Evolutionary conservation across 2,888 invertebrate species (phyloP), one percentile per base, ranked within the genome.

Genomic region (Epinotia bilunana): DNA sequence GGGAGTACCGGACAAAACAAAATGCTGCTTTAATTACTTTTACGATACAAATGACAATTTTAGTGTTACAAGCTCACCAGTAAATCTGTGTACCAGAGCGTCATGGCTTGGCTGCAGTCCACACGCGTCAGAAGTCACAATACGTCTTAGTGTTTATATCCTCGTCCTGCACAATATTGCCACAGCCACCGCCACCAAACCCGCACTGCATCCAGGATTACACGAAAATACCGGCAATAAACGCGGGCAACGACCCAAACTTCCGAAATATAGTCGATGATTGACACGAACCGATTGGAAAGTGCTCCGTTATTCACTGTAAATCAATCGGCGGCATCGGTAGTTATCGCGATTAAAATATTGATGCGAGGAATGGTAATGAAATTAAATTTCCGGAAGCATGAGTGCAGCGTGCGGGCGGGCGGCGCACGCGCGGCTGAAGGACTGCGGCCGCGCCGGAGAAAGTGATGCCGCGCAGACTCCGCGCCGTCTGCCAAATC

Each of bases 41-140:
- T 28, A 72, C 46, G 64, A 60, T 18, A n/a, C 20, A 60, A 60
- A 39, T 16, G 16, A 39, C 49, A 53, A 53, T 39, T 49, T 53
- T 5, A 65, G 64, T 28, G 58, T 33, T 53, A 61, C 81, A 84
- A 82, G 86, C 93, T 94, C 87, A 94, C 94, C 94, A 93, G 84
- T 90, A 93, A 87, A 85, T 94, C 91, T 80, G 93, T 93, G 88
- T 94, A 94, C 94, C 94, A 94, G 81, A 94, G 91, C 87, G 94
- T 94, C 94, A 94, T 94, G 85, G 86, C 81, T 93, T 93, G 94
- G 93, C 93, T 78, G 84, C 80, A 81, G 84, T 92, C 93, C 94
- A 93, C 85, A 80, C 82, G 85, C 90, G 91, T 92, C 92, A 92
- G 83, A 84, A 84, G 80, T 81, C 83, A 85, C 85, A 83, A 82